Conservation (phyloP, 2,113 vertebrate genomes). For the Seriola rivoliana region DNA sequence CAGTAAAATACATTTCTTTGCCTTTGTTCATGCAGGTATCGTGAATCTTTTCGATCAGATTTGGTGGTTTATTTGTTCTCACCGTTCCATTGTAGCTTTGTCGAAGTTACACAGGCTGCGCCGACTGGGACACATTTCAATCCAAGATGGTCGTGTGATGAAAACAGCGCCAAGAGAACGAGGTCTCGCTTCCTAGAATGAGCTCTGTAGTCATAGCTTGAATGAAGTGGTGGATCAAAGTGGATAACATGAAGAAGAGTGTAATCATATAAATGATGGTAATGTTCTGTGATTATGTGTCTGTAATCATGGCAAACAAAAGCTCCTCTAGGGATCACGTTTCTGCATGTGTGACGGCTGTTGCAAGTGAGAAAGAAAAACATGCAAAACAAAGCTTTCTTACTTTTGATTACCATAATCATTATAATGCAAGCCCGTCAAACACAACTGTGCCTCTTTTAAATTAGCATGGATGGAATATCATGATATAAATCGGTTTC, state of each 20-base stretch:
- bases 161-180: neutral
- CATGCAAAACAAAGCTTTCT: neutral
- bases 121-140: neutral
- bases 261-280: neutral
- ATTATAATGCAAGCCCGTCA: neutral
- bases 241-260: neutral
- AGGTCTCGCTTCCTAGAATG: neutral
- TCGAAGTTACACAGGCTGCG: neutral
- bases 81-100: neutral
- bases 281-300: neutral
- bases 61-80: neutral
- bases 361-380: conserved; percentile 3
- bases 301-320: neutral
- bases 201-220: neutral
- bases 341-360: neutral
- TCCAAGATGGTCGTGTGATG: neutral
- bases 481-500: neutral
- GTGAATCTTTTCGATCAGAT: too few relatives aligned
- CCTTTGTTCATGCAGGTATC: too few relatives aligned
- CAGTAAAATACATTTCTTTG: too few relatives aligned
- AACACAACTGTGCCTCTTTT: neutral
- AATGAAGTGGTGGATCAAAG: neutral
- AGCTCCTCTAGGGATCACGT: neutral
- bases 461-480: neutral
- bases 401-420: conserved; percentile 2